Evolutionary conservation across 2,797 vertebrate species (phyloP).

Genomic region (Acipenser oxyrinchus): DNA sequence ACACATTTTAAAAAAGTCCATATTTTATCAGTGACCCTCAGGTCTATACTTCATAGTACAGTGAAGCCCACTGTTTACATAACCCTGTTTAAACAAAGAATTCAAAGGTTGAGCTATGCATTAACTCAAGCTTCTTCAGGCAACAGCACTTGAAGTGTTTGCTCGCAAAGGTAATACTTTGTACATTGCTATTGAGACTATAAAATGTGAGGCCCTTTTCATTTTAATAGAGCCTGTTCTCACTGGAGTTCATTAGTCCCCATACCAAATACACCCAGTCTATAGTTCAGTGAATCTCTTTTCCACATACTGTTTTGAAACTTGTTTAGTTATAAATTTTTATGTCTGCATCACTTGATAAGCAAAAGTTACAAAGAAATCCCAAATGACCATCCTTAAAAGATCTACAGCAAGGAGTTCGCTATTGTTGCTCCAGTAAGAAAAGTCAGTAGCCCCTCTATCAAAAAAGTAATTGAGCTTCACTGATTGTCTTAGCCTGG

Average conservation of each 20-base stretch:
- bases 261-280: background rate
- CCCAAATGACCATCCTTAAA: background rate
- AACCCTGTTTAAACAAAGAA: constrained; percentile 12
- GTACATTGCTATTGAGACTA: background rate
- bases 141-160: background rate
- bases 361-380: background rate
- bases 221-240: background rate
- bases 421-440: background rate
- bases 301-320: background rate
- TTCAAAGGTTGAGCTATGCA: constrained; percentile 8
- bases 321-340: background rate
- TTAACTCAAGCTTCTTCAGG: constrained; percentile 7
- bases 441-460: background rate
- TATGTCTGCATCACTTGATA: background rate
- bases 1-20: background rate
- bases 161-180: background rate
- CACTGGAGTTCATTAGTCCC: background rate
- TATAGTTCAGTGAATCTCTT: background rate
- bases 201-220: background rate
- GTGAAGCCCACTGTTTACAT: constrained; percentile 3
- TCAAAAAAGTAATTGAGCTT: background rate
- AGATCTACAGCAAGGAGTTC: background rate
- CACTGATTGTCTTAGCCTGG: no score
- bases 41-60: background rate
- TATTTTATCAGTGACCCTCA: background rate